A percentile compares a stretch with the other conserved stretches of the same genome.
Evolutionary conservation across 2,113 vertebrate species (phyloP).

Genomic region (Dipodomys stephensi): DNA sequence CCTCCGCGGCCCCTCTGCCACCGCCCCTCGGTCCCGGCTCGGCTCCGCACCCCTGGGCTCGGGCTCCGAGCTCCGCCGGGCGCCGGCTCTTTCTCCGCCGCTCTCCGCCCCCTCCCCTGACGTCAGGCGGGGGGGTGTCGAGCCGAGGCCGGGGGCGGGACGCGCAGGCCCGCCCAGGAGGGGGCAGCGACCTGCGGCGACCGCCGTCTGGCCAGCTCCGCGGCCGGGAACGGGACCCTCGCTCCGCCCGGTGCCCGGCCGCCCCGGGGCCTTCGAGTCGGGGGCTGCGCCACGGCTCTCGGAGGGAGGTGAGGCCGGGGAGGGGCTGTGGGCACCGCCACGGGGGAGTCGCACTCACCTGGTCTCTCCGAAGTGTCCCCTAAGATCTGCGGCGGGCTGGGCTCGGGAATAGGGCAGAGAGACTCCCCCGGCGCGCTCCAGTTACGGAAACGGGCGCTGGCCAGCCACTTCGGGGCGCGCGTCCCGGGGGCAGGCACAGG

Average conservation of each 20-base stretch:
- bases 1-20: conserved; percentile 27
- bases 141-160: conserved; percentile 69
- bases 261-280: background rate
- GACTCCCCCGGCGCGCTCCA: background rate
- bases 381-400: background rate
- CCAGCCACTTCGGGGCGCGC: background rate
- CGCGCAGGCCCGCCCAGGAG: conserved; percentile 26
- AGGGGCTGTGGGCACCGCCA: background rate
- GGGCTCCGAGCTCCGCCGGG: conserved; percentile 64
- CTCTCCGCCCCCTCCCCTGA: conserved; percentile 71
- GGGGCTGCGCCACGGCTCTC: conserved; percentile 18
- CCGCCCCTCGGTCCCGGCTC: conserved; percentile 51
- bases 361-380: background rate
- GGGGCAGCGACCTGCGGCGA: background rate
- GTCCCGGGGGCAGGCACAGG: background rate
- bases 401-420: background rate
- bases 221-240: too few species aligned
- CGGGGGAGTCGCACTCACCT: conserved; percentile 55
- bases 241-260: background rate
- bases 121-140: conserved; percentile 63
- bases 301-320: background rate
- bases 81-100: conserved; percentile 69
- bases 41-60: conserved; percentile 36
- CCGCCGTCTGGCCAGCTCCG: background rate
- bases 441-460: background rate